Evolutionary conservation across 2,113 vertebrate genomes (phyloP).

Genomic region (Mesoclemmys tuberculata): DNA sequence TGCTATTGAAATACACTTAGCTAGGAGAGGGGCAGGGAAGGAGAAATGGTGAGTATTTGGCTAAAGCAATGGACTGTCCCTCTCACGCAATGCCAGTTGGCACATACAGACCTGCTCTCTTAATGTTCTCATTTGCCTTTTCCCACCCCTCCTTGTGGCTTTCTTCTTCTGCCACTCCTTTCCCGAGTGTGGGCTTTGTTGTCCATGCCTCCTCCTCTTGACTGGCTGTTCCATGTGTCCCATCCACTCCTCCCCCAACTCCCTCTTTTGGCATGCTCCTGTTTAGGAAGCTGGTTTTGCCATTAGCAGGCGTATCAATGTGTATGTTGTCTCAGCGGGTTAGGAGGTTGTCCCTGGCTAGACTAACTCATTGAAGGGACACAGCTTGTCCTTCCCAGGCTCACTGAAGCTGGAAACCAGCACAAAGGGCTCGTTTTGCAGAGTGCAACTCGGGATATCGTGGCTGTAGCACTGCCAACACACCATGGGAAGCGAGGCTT

Average conservation of each 20-base stretch:
- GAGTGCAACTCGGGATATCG: slow-evolving; percentile 5
- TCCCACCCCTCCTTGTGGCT: neutral
- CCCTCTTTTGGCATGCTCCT: neutral
- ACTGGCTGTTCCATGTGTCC: neutral
- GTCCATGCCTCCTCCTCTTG: neutral
- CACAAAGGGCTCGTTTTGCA: neutral
- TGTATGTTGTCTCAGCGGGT: slow-evolving; percentile 42
- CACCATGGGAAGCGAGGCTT: neutral
- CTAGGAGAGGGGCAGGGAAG: fast-evolving
- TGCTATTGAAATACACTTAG: neutral
- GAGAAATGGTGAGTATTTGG: neutral
- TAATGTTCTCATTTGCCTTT: fast-evolving
- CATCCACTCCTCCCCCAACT: neutral
- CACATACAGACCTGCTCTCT: neutral
- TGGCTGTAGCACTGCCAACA: neutral
- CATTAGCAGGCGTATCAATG: slow-evolving; percentile 32
- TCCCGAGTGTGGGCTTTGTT: fast-evolving
- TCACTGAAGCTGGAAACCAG: slow-evolving; percentile 14
- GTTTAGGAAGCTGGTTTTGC: slow-evolving; percentile 58
- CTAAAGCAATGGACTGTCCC: fast-evolving
- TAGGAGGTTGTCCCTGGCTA: slow-evolving; percentile 16
- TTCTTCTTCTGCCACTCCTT: neutral
- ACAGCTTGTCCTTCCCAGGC: neutral
- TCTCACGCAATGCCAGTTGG: fast-evolving
- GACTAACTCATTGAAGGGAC: slow-evolving; percentile 47